Evolutionary conservation across 2,113 vertebrate genomes (phyloP).

Genomic region (Erythrocebus patas): DNA sequence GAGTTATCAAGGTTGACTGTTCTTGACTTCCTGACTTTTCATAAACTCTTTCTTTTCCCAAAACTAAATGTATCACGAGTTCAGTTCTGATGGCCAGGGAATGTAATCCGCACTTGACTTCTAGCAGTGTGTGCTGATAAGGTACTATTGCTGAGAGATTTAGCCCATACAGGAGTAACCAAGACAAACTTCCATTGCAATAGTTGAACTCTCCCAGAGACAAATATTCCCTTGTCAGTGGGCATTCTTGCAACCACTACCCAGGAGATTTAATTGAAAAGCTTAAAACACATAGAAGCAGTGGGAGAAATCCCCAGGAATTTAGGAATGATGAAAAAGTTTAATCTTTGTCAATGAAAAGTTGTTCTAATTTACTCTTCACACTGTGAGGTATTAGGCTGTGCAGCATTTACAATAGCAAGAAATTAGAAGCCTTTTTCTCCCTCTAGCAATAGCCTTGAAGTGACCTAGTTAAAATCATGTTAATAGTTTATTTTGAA

Average conservation of each 20-base stretch:
- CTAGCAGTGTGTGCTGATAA: neutral
- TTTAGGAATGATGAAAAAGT: conserved; percentile 71
- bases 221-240: conserved; percentile 59
- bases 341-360: conserved; percentile 75
- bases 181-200: conserved; percentile 20
- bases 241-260: conserved; percentile 60
- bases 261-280: conserved; percentile 75
- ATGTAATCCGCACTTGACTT: neutral
- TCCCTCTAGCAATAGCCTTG: conserved; percentile 47
- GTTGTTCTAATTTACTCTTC: conserved; percentile 61
- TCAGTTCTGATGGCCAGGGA: conserved; percentile 17
- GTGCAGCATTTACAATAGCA: conserved; percentile 23
- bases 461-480: conserved; percentile 64
- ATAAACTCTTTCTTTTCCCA: conserved; percentile 57
- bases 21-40: conserved; percentile 71
- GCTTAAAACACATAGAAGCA: conserved; percentile 63
- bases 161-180: neutral
- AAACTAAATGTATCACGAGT: conserved; percentile 43
- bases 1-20: conserved; percentile 70
- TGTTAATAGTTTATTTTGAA: conserved; percentile 35
- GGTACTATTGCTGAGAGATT: neutral
- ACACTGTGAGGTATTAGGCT: conserved; percentile 56
- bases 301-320: conserved; percentile 56
- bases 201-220: conserved; percentile 36
- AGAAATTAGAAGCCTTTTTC: conserved; percentile 42